Evolutionary conservation across 2,797 vertebrate species (phyloP), one percentile per base, ranked within the genome.

Genomic region (Microtus californicus): DNA sequence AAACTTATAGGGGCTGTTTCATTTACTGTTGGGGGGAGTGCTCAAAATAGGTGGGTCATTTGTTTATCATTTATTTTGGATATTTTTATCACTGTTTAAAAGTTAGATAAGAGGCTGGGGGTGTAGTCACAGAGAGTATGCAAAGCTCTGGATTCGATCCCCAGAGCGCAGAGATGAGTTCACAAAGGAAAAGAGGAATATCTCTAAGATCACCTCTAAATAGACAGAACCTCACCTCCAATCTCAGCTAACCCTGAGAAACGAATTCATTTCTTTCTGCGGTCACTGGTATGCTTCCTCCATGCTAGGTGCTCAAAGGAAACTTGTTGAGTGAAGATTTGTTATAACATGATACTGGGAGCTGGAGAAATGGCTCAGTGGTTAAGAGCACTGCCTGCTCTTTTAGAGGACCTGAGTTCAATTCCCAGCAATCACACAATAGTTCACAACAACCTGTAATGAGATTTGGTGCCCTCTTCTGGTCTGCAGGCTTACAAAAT

Each of bases 41-140:
- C 71, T 91, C 23, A 51, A 92, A 74, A 92, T 79, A 85, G 65
- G 65, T 80, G 48, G 19, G 4, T 14, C 31, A 87, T 63, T 71
- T 63, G 59, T 34, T 85, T 85, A 67, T 48, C 23, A n/a, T 85
- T 67, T 48, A 67, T 85, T 85, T 85, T 31, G 29, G 56, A 59
- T 59, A 21, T 63, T 82, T 43, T 76, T 21, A 3, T 76, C 29
- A n/a, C 51, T 45, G 15, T 83, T 89, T 95, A 54, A 82, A 91
- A 90, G 67, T 82, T 37, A 82, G 59, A 59, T 17, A 69, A 40
- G 43, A 81, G 10, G 9, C 6, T 11, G n/a, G 45, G 45, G 61
- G 14, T 5, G 2, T 4, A 40, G 27, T 15, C 12, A 45, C 6
- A 40, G 34, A 40, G 7, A 1, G 0, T 0, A 0, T 34, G 12